phyloP scores from a whole-genome alignment of 2,797 vertebrate species.

The Anas bahamensis region DNA sequence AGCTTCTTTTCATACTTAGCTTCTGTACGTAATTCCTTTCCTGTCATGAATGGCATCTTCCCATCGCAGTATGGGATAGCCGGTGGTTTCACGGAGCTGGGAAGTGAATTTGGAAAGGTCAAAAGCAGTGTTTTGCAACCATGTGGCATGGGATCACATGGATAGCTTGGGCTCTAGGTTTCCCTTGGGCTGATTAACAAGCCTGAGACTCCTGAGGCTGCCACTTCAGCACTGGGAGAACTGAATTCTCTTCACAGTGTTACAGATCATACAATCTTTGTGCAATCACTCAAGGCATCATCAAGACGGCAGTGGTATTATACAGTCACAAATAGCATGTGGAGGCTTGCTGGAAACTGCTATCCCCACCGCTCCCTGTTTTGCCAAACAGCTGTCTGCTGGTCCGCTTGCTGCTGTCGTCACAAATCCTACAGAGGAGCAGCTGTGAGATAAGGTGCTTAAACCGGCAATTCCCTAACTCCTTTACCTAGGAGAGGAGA shows the following conservation, averaged over 20 bases:
- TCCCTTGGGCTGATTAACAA: background rate
- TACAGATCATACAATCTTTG: accelerated
- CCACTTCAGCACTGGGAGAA: background rate
- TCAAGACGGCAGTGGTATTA: background rate
- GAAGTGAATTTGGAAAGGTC: background rate
- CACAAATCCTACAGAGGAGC: background rate
- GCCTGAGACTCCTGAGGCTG: background rate
- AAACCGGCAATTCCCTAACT: background rate
- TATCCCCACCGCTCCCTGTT: background rate
- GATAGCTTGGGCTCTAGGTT: background rate
- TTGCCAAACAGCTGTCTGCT: background rate
- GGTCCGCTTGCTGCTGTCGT: background rate
- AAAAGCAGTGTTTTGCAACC: background rate
- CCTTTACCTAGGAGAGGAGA: background rate
- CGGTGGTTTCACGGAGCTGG: background rate
- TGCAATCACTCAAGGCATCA: background rate
- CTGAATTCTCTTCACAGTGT: background rate
- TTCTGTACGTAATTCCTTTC: background rate
- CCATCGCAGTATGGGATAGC: background rate
- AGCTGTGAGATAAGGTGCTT: background rate
- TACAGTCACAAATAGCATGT: background rate
- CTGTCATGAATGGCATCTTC: background rate
- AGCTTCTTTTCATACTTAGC: background rate
- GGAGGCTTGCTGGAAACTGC: background rate
- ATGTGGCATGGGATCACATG: background rate